Base-by-base conservation (phyloP, 2,797 vertebrate genomes). In the Manis javanica region DNA sequence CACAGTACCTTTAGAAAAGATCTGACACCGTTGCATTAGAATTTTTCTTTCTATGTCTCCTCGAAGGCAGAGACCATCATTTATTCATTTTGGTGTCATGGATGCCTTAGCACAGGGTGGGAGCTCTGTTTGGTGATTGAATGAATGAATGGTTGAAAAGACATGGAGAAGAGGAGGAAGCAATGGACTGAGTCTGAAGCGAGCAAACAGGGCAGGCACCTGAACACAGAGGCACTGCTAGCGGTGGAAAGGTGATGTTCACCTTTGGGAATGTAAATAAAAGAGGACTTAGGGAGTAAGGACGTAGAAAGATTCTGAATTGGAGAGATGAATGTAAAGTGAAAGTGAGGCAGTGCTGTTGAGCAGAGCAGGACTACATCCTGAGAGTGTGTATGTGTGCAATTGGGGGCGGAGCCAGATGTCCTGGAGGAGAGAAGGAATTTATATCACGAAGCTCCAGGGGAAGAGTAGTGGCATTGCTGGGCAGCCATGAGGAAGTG, bases 401-500 rank as follows among this genome's bases (percentile, higher is more conserved):
- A 19, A 0, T 0, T 42, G 21, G 14, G 29, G 34, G 18, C 11
- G 37, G 9, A 16, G 11, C 37, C 5, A 0, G 26, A 31, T 37
- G 26, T 84, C 26, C 37, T 29, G 13, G 55, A 59, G 31, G 53
- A 84, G 42, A 57, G 19, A 64, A 46, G n/a, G 57, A 34, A 39
- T 74, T n/a, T 19, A 10, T 29, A 14, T 16, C 49, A 51, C 19
- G 13, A 79, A 79, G 31, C 24, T 66, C 87, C 10, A 19, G 31
- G 7, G 23, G 15, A 49, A 34, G 29, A 29, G 37, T 14, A 19
- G 49, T 39, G 6, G 18, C 7, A n/a, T 9, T 12, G 19, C 57
- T 26, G 26, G 18, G 14, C 31, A 5, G 34, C 31, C 21, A 14
- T 3, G 39, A 75, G 21, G 23, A 90, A 49, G 31, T 68, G 34